These are phyloP conservation scores for Chrysodeixis includens DNA, from an alignment of 2,888 invertebrate genomes.

Conservation along the genomic window DNA sequence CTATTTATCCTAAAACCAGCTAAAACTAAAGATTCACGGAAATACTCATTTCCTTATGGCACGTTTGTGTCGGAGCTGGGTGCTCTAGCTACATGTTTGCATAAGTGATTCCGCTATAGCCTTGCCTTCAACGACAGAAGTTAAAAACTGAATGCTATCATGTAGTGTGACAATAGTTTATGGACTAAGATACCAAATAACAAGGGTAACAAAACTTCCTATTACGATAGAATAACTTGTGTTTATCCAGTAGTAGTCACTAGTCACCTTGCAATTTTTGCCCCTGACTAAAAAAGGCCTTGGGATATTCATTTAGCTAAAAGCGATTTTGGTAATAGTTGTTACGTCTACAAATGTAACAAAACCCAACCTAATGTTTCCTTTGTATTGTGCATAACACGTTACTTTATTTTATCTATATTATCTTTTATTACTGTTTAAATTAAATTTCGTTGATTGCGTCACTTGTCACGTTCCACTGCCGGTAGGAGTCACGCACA, in stretches of 20 bases:
- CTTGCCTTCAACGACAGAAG: no score
- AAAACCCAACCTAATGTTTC: not conserved
- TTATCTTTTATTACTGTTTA: constrained; percentile 39
- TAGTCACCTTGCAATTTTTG: no score
- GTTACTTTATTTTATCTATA: constrained; percentile 24
- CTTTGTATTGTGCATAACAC: not conserved
- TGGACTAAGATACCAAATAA: no score
- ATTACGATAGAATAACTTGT: not conserved
- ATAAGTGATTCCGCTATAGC: not conserved
- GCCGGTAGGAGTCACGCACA: not conserved
- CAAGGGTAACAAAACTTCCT: no score
- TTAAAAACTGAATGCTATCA: no score
- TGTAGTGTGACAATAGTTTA: no score
- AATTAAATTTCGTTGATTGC: constrained; percentile 39
- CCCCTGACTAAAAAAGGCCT: not conserved
- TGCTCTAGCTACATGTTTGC: not conserved
- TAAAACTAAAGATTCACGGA: not conserved
- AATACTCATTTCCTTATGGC: not conserved
- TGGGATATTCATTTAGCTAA: not conserved
- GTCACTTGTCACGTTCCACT: constrained; percentile 22
- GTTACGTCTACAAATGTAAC: not conserved
- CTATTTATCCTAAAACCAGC: not conserved
- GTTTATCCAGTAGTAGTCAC: not conserved
- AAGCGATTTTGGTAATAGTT: not conserved
- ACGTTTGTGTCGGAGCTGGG: not conserved